Evolutionary conservation across 2,888 invertebrate species (phyloP).

Genomic region (Psylliodes chrysocephalus): DNA sequence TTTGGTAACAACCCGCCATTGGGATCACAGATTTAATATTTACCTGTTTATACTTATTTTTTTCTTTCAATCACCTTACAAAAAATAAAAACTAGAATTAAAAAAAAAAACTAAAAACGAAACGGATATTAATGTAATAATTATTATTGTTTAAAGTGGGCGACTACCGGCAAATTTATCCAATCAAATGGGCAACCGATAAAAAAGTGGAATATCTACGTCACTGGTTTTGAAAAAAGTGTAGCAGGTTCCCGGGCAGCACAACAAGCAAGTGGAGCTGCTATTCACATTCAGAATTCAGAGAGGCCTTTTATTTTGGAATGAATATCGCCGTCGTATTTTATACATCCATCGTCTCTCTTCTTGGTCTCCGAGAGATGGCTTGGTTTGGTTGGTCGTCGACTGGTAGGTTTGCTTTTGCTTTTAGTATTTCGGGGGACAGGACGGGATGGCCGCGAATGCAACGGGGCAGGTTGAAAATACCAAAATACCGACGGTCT

Average conservation of each 20-base stretch:
- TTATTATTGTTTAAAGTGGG: no score
- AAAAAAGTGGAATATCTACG: no score
- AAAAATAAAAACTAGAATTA: no score
- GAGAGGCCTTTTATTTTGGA: slow-evolving; percentile 30
- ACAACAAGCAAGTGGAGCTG: slow-evolving; percentile 17
- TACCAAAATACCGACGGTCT: slow-evolving; percentile 27
- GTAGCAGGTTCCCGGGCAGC: slow-evolving; percentile 26
- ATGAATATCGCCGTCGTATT: no score
- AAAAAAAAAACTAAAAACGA: no score
- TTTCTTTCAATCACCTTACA: no score
- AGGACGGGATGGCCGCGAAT: slow-evolving; percentile 3
- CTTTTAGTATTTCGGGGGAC: slow-evolving; percentile 19
- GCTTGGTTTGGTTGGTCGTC: neutral
- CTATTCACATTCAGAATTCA: slow-evolving; percentile 20
- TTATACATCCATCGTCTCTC: neutral
- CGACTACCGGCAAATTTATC: no score
- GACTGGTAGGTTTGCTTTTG: neutral
- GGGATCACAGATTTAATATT: no score
- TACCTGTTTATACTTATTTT: no score
- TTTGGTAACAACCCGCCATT: no score
- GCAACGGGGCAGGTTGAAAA: slow-evolving; percentile 31
- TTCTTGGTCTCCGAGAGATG: neutral
- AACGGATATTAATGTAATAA: no score
- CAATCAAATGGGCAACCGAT: no score
- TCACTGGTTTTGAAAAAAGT: slow-evolving; percentile 21